phyloP scores from a whole-genome alignment of 1,140 invertebrate genomes.

The Steinernema feltiae region DNA sequence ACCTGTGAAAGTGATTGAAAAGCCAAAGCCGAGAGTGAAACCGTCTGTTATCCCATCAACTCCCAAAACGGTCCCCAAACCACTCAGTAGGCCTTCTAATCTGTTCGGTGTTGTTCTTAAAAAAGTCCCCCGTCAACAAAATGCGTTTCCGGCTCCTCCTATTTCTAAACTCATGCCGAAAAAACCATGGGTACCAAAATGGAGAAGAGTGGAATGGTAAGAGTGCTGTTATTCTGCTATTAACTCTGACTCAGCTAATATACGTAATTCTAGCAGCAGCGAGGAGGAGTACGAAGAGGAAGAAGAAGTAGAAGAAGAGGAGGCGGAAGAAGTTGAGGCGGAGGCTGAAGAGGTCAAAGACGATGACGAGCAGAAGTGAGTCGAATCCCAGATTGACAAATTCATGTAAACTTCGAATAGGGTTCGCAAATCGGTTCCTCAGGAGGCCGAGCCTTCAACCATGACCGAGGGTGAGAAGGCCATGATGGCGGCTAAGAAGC shows the following conservation, averaged over 20 bases:
- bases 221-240: neutral
- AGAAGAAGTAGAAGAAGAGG: slow-evolving; percentile 45
- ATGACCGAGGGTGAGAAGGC: slow-evolving; percentile 59
- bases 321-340: slow-evolving; percentile 38
- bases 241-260: neutral
- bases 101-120: neutral
- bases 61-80: neutral
- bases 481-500: slow-evolving; percentile 51
- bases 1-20: too few relatives aligned
- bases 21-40: neutral
- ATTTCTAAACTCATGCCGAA: slow-evolving; percentile 7
- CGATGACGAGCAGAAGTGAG: slow-evolving; percentile 11
- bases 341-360: slow-evolving; percentile 16
- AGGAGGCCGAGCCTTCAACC: slow-evolving; percentile 69
- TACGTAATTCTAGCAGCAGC: slow-evolving; percentile 20
- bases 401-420: neutral
- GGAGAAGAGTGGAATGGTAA: slow-evolving; percentile 1
- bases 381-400: neutral
- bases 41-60: neutral
- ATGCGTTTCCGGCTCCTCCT: slow-evolving; percentile 6
- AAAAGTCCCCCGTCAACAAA: neutral
- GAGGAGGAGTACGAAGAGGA: slow-evolving; percentile 45
- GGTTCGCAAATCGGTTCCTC: slow-evolving; percentile 64
- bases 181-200: slow-evolving; percentile 18
- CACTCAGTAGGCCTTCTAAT: neutral